Percentiles rank a stretch among this genome's conserved stretches.
Evolutionary conservation across 1,140 invertebrate species (phyloP).

Genomic region (Diploscapter pachys): DNA sequence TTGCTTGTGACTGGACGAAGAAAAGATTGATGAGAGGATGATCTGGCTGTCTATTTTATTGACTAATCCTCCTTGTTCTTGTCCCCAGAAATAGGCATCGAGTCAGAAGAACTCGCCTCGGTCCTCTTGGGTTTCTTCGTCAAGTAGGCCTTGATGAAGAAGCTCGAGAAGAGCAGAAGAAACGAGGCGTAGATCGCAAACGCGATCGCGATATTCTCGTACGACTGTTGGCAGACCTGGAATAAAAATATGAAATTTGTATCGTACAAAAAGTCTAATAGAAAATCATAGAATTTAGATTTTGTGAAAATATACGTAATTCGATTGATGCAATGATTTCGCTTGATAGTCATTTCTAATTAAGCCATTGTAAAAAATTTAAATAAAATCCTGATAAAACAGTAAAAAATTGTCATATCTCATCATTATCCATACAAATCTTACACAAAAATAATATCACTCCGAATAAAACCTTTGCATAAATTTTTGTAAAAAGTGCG

Average conservation of each 20-base stretch:
- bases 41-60: no score
- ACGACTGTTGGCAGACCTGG: constrained; percentile 75
- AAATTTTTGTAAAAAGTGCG: no score
- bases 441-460: no score
- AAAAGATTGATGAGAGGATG: no score
- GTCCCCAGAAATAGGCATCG: no score
- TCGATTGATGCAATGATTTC: constrained; percentile 37
- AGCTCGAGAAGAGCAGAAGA: constrained; percentile 61
- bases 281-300: constrained; percentile 60
- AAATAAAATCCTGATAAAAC: constrained; percentile 59
- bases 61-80: no score
- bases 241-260: constrained; percentile 62
- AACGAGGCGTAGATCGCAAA: constrained; percentile 81
- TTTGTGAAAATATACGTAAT: constrained; percentile 63
- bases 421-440: no score
- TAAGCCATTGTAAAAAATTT: constrained; percentile 44
- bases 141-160: constrained; percentile 61
- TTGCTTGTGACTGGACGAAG: no score
- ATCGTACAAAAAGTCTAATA: constrained; percentile 65
- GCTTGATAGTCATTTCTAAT: neutral
- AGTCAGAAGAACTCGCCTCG: neutral
- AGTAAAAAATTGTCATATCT: constrained; percentile 9
- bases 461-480: no score
- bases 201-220: constrained; percentile 79
- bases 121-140: constrained; percentile 25